These are phyloP conservation scores for Lypha dubia DNA, from an alignment of 2,888 invertebrate species.

Conservation along the genomic window DNA sequence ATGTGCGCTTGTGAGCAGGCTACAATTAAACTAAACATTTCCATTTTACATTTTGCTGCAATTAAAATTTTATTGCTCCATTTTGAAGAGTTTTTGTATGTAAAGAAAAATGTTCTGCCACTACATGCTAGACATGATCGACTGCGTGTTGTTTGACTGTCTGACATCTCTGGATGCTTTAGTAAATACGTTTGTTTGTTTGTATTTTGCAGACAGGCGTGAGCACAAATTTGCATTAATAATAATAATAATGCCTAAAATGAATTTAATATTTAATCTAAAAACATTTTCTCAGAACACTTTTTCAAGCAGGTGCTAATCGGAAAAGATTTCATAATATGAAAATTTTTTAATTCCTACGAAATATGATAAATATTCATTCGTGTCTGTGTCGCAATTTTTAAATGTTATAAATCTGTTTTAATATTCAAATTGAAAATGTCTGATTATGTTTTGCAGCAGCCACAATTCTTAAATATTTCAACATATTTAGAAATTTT, in stretches of 20 bases:
- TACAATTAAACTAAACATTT: background rate
- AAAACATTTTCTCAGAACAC: background rate
- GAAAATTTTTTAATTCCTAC: too few relatives aligned
- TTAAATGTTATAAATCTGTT: too few relatives aligned
- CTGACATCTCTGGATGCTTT: background rate
- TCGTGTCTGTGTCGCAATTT: too few relatives aligned
- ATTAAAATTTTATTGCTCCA: conserved; percentile 18
- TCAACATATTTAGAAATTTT: too few relatives aligned
- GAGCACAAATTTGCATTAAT: background rate
- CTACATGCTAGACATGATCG: too few relatives aligned
- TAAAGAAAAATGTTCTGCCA: background rate
- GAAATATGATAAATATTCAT: too few relatives aligned
- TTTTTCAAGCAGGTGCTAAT: too few relatives aligned
- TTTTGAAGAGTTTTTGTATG: background rate
- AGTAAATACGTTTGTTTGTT: background rate
- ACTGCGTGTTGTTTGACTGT: background rate
- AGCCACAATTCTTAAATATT: too few relatives aligned
- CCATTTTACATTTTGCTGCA: background rate
- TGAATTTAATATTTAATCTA: background rate
- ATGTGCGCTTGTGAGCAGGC: background rate
- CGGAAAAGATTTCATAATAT: too few relatives aligned
- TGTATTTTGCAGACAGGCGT: background rate
- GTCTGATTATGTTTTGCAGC: too few relatives aligned
- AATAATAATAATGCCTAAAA: too few relatives aligned
- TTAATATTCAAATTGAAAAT: too few relatives aligned